Evolutionary conservation across 2,888 invertebrate species (phyloP).

Genomic region (Ceraclea dissimilis): DNA sequence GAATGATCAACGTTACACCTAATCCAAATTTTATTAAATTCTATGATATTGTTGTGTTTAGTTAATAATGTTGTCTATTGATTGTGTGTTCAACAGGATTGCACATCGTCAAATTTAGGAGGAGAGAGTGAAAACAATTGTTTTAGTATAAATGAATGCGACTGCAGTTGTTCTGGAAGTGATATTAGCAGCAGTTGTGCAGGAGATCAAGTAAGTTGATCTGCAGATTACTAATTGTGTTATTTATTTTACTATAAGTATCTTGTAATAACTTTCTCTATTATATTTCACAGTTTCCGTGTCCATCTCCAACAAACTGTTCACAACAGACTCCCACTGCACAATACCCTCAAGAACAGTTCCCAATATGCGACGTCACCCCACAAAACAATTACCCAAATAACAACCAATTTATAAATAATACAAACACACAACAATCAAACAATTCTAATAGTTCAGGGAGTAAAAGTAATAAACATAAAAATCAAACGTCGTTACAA

Average conservation of each 20-base stretch:
- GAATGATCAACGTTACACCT: too few relatives aligned
- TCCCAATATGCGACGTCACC: constrained; percentile 10
- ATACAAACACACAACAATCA: constrained; percentile 8
- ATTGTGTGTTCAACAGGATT: too few relatives aligned
- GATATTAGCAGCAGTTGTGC: constrained; percentile 25
- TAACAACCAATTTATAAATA: constrained; percentile 7
- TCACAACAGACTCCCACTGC: constrained; percentile 22
- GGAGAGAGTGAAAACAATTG: constrained; percentile 25
- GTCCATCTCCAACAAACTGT: constrained; percentile 22
- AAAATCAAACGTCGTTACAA: constrained; percentile 18
- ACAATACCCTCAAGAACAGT: constrained; percentile 17
- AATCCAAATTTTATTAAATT: too few relatives aligned
- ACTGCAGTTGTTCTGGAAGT: constrained; percentile 24
- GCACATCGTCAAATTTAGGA: constrained; percentile 24
- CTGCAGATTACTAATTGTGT: neutral
- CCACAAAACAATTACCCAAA: constrained; percentile 14
- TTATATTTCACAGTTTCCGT: constrained; percentile 20
- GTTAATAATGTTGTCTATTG: too few relatives aligned
- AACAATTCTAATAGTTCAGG: constrained; percentile 28
- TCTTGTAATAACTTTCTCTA: neutral
- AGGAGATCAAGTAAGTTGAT: constrained; percentile 20
- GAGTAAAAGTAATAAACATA: constrained; percentile 1
- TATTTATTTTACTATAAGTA: neutral
- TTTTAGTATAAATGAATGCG: constrained; percentile 25
- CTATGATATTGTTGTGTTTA: too few relatives aligned